phyloP scores from a whole-genome alignment of 2,888 invertebrate genomes.

The Hetaerina titia region DNA sequence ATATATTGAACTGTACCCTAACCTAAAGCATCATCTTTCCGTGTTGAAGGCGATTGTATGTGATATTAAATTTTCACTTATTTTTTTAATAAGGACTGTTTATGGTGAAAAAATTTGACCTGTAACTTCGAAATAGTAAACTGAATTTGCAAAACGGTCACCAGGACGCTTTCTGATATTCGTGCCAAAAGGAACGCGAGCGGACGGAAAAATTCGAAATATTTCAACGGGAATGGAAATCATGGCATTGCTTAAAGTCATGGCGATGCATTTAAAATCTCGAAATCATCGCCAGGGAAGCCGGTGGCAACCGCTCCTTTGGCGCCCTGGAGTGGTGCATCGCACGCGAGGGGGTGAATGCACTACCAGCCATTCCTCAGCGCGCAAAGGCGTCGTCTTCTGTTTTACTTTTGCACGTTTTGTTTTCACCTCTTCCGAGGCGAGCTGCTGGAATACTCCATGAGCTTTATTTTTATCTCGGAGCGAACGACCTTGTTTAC shows the following conservation, averaged over 20 bases:
- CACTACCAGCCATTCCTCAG: neutral
- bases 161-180: too few species aligned
- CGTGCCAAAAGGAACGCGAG: too few species aligned
- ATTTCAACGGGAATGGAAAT: too few species aligned
- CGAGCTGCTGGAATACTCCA: neutral
- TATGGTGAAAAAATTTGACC: too few species aligned
- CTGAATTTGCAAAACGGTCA: too few species aligned
- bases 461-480: neutral
- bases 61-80: too few species aligned
- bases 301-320: neutral
- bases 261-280: neutral
- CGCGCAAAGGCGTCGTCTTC: neutral
- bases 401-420: neutral
- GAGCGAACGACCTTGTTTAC: slow-evolving; percentile 24
- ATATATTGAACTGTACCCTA: too few species aligned
- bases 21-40: too few species aligned
- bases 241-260: neutral
- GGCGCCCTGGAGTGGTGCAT: neutral
- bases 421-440: neutral
- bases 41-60: too few species aligned
- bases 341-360: neutral
- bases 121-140: too few species aligned
- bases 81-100: too few species aligned
- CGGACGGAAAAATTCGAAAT: too few species aligned
- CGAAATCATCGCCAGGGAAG: neutral